Base-by-base conservation (phyloP, 2,797 vertebrate genomes). In the Graptemys geographica region DNA sequence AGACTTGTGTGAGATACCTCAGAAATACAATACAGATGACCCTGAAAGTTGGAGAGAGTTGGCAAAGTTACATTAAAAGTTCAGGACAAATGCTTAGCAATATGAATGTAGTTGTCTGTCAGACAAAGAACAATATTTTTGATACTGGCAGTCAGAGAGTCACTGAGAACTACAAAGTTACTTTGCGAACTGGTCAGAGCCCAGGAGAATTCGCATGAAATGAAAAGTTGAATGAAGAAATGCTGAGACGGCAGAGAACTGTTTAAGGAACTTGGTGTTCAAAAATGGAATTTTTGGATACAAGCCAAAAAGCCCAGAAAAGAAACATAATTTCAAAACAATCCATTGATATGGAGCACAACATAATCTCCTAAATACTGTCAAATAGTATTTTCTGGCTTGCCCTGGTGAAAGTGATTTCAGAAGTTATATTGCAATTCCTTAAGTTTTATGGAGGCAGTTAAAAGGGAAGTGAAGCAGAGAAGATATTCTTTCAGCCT, bases 401-500 rank as follows among this genome's bases (percentile, higher is more conserved):
- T 82, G 51, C 65, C 89, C 86, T 85, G 86, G 89, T 91, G 87
- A 92, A 95, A 92, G 81, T 85, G 84, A 65, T 90, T 92, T 76
- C 86, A 83, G 82, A 95, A 95, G 86, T 94, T 97, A 97, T 97
- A 97, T 86, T 90, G 88, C 92, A 92, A 97, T 97, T 96, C 80
- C 95, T 97, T 98, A 98, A 95, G 94, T 98, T 98, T 98, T 98
- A 98, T 96, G 89, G 89, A 95, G 79, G 86, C 86, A 88, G 89
- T 97, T 97, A 97, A 97, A 96, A 97, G 59, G 89, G 51, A 97
- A 95, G 81, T 79, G 93, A 94, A 93, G 93, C 94, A 97, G 92
- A 94, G 95, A 95, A 91, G 89, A 81, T 95, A 96, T 97, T 97
- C 89, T 96, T 84, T 92, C 92, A 94, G 84, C 52, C 82, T 97